Conservation (phyloP, 2,113 vertebrate genomes). For the human (Homo sapiens) region GRCh38 chrX:40341001-40341500, state of each 20-base stretch:
- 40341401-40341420: not conserved
- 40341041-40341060: not conserved
- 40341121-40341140: not conserved
- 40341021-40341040: not conserved
- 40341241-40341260: not conserved
- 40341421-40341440: not conserved
- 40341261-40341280: not conserved
- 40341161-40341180: not conserved
- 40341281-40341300: not conserved
- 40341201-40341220: not conserved
- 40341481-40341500: no score
- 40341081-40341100: not conserved
- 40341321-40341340: not conserved
- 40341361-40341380: not conserved
- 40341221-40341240: not conserved
- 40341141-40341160: not conserved
- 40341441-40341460: not conserved
- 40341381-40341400: not conserved
- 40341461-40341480: no score
- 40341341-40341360: not conserved
- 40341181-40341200: not conserved
- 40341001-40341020: not conserved
- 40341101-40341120: not conserved
- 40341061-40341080: not conserved
- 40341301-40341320: not conserved